Evolutionary conservation across 2,888 invertebrate species (phyloP), one percentile per base, ranked within the genome.

Genomic region (Lasioglossum oenotherae): DNA sequence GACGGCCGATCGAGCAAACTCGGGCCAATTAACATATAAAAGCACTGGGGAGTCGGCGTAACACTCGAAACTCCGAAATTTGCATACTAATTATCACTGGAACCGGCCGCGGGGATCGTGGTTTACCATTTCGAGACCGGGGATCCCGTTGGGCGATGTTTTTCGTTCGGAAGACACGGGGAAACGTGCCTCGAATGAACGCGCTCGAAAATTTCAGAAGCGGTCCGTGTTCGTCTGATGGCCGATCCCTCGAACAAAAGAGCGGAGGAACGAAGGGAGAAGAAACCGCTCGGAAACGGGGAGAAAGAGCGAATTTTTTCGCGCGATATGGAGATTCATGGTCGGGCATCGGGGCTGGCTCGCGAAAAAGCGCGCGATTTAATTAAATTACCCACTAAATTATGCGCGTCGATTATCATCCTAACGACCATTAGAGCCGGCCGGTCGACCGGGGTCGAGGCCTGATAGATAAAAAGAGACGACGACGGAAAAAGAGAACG

Each of bases 381-480:
- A 88, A 90, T 89, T 88, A 89, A 89, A 90, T 88, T 78, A 74
- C 71, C 76, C 41, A 27, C 76, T 75, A 81, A 82, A 80, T 81
- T 84, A 83, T 82, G 72, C 74, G 74, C 57, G 38, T 69, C 81
- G 80, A 88, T 85, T 88, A 88, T 81, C 84, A 81, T 82, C 79
- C 85, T 87, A 88, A 89, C 82, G 80, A 81, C 72, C 82, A 67
- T 81, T 82, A 86, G 78, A 64, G 71, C 31, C 64, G 69, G 41
- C 38, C 53, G 69, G 41, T 12, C 46, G n/a, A n/a, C 23, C 60
- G 60, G 81, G 77, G 78, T 41, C 60, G 31, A 64, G 78, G 78
- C 74, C 76, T 57, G 57, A 76, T 80, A 86, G 77, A 75, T 85
- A 85, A 86, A 64, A 64, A 64, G 16, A 64, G 67, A 23, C 67